Evolutionary conservation across 2,888 invertebrate species (phyloP).

Genomic region (Encarsia formosa): DNA sequence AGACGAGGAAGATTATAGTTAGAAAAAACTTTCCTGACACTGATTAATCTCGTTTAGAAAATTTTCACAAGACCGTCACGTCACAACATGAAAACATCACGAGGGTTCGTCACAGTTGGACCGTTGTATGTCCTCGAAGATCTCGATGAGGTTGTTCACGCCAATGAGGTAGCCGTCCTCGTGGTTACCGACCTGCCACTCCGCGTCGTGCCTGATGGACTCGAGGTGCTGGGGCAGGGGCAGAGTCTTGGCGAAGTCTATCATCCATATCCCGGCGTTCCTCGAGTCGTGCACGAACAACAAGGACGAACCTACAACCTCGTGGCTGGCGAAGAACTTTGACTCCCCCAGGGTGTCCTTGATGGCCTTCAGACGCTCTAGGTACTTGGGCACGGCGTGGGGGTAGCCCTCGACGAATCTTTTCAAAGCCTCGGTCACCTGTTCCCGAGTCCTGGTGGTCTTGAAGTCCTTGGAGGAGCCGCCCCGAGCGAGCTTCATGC

Average conservation of each 20-base stretch:
- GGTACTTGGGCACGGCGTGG: constrained; percentile 73
- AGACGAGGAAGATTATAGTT: no score
- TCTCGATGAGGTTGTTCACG: constrained; percentile 81
- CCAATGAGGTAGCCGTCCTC: constrained; percentile 95
- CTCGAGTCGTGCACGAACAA: constrained; percentile 90
- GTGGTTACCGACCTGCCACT: constrained; percentile 93
- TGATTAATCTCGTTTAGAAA: no score
- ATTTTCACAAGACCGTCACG: background rate
- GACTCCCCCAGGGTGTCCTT: constrained; percentile 79
- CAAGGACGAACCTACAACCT: constrained; percentile 90
- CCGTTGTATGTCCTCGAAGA: constrained; percentile 64
- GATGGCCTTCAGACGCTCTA: constrained; percentile 81
- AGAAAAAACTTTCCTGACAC: no score
- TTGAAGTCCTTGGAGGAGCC: constrained; percentile 93
- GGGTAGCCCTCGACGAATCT: constrained; percentile 78
- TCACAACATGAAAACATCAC: background rate
- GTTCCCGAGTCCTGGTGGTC: constrained; percentile 81
- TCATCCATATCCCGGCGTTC: constrained; percentile 91
- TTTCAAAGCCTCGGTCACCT: constrained; percentile 73
- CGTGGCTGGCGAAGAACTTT: constrained; percentile 86
- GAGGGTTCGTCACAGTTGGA: background rate
- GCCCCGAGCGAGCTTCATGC: constrained; percentile 83
- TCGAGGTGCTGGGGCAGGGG: constrained; percentile 67
- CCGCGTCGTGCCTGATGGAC: constrained; percentile 72
- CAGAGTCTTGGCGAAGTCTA: constrained; percentile 95